Base-by-base conservation (phyloP, 2,888 invertebrate genomes). In the Pediacus dermestoides region DNA sequence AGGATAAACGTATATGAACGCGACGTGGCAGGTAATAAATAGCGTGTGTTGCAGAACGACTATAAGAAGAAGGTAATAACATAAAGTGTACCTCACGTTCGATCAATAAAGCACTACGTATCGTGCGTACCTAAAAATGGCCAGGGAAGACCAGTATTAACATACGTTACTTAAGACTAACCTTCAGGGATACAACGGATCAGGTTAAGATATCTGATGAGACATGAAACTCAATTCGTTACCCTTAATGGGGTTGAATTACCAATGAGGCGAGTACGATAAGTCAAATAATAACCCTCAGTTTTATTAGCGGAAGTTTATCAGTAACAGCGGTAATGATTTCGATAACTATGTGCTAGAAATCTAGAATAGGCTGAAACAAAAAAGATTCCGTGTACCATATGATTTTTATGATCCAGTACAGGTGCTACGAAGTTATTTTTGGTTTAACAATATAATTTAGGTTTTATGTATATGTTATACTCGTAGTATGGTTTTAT, bases 51-150 rank as follows among this genome's bases (percentile, higher is more conserved):
- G 8, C 9, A 26, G 28, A 28, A n/a, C 7, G 28, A 13, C 28
- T 3, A 10, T 9, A 23, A 23, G 14, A 28, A 28, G 28, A 28
- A 28, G 28, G 28, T 28, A 28, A 28, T 28, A 28, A 28, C 28
- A 28, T 14, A 28, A 28, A 28, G 13, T 28, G 13, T 10, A 28
- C n/a, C 28, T 28, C 28, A 28, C 28, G 28, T 13, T 28, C 28
- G 28, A 28, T 28, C 28, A 28, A 28, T 28, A 28, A 28, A 10
- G 9, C 28, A 14, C 28, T 7, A 28, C 28, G 28, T 13, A 28
- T 28, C 28, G 28, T 28, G 28, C 28, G 28, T 28, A 28, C 8
- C 14, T 28, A 28, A 28, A 28, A 28, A 28, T 28, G 10, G 28
- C 28, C 11, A n/a, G 28, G 10, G 28, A 28, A 28, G 28, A 28